Evolutionary conservation across 1,140 invertebrate species (phyloP), one percentile per base, ranked within the genome.

Genomic region (Drosophila ironensis): DNA sequence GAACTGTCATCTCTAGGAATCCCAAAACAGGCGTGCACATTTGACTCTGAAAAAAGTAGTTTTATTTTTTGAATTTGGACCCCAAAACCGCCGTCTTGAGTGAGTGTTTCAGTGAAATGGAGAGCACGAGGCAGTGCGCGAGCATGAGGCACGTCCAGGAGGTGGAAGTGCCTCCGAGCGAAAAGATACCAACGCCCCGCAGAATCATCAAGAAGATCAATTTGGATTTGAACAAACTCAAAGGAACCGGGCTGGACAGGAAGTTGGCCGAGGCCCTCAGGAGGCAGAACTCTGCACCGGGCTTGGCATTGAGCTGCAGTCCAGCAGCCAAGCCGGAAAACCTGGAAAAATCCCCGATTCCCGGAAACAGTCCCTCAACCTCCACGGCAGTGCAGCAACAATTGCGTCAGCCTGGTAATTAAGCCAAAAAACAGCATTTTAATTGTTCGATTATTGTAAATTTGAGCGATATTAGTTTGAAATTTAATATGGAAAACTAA

Each of bases 181-280:
- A n/a, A n/a, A n/a, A n/a, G n/a, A n/a, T n/a, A 35, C 7, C 77
- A 14, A 24, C 54, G 35, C 33, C 78, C 11, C 76, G 48, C 22
- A 63, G 59, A 2, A 72, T 86, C 28, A 76, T 87, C 28, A 81
- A 87, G 25, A 70, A 27, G 57, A 64, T 87, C 28, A 69, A 82
- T 22, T 56, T 89, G 40, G 87, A 89, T 66, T 72, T 76, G 5
- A 87, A 72, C 1, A 89, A 88, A 50, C 60, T 88, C 1, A 75
- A 88, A 35, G 41, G 77, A 20, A 50, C 72, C 11, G 87, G 87
- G 16, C 68, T 88, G n/a, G 75, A 88, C 47, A 53, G 72, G 9
- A 67, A 84, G 37, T 45, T 89, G 9, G 87, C 82, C 6, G 87
- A 77, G 42, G 82, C 63, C 3, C 59, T 89, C 1, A 67, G 69